A percentile compares a stretch with the other conserved stretches of the same genome.
These are phyloP conservation scores for Geodia barretti DNA, from an alignment of 37 sponge, comb jelly and placozoan genomes.

Conservation along the genomic window DNA sequence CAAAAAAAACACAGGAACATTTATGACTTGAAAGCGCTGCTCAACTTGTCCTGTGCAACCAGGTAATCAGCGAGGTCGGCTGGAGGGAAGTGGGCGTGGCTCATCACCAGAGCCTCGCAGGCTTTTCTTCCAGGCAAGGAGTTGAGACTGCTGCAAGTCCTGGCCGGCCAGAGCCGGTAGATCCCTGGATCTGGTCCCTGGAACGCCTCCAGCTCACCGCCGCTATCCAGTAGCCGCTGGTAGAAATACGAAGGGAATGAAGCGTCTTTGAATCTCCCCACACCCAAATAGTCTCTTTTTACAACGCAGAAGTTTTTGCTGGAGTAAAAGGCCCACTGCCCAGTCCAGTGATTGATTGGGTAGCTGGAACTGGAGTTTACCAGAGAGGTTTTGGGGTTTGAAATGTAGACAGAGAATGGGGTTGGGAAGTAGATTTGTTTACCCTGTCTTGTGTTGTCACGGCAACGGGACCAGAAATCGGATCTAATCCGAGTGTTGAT, in stretches of 20 bases:
- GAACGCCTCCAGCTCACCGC: slow-evolving; percentile 38
- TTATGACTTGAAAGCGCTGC: too few relatives aligned
- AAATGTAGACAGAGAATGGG: slow-evolving; percentile 39
- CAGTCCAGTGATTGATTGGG: slow-evolving; percentile 16
- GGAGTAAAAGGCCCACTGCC: slow-evolving; percentile 56
- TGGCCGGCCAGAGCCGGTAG: slow-evolving; percentile 21
- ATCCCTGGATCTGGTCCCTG: slow-evolving; percentile 63
- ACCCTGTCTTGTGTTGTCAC: slow-evolving; percentile 38
- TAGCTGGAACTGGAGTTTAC: neutral
- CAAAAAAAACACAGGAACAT: too few relatives aligned
- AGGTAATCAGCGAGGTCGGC: slow-evolving; percentile 27
- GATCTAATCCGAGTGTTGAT: slow-evolving; percentile 15
- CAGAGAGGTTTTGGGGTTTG: neutral
- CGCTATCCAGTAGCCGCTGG: slow-evolving; percentile 19
- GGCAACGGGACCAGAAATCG: slow-evolving; percentile 39
- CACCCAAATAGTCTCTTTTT: slow-evolving; percentile 37
- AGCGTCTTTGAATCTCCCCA: slow-evolving; percentile 18
- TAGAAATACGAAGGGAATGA: slow-evolving; percentile 9
- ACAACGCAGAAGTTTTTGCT: slow-evolving; percentile 47
- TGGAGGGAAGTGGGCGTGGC: neutral
- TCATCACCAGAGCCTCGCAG: slow-evolving; percentile 10
- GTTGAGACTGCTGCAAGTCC: slow-evolving; percentile 18
- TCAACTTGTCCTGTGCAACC: too few relatives aligned
- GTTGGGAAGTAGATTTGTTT: slow-evolving; percentile 60
- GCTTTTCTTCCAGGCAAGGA: neutral